These are phyloP conservation scores for Scyliorhinus canicula DNA, from an alignment of 2,797 vertebrate genomes.

Conservation along the genomic window DNA sequence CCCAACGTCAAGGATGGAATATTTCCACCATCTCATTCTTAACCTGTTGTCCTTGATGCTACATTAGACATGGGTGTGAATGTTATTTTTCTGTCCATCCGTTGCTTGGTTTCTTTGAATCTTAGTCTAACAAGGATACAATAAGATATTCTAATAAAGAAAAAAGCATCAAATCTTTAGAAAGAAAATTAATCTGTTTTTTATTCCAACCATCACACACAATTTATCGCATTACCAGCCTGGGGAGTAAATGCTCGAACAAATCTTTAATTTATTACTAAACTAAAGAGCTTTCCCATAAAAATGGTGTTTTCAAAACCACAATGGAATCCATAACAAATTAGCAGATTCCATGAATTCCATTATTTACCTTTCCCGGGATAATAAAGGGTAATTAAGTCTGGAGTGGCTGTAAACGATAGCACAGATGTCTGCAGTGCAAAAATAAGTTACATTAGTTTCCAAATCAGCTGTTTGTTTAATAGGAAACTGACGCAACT, in stretches of 20 bases:
- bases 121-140: not conserved
- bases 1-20: not conserved
- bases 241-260: not conserved
- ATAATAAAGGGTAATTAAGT: slow-evolving; percentile 24
- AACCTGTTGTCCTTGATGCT: not conserved
- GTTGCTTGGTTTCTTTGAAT: not conserved
- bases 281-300: slow-evolving; percentile 24
- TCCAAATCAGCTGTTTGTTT: slow-evolving; percentile 41
- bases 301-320: slow-evolving; percentile 34
- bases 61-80: not conserved
- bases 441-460: slow-evolving; percentile 35
- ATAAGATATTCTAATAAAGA: not conserved
- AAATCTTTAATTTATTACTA: slow-evolving; percentile 4
- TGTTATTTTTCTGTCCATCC: not conserved
- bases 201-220: not conserved
- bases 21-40: not conserved
- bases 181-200: not conserved
- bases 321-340: slow-evolving; percentile 43
- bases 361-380: slow-evolving; percentile 45
- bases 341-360: slow-evolving; percentile 50
- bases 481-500: slow-evolving; percentile 44
- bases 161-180: not conserved
- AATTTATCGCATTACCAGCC: not conserved
- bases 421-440: slow-evolving; percentile 12
- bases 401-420: slow-evolving; percentile 26